Evolutionary conservation across 2,113 vertebrate species (phyloP), one percentile per base, ranked within the genome.

Genomic region (Lanius collurio): DNA sequence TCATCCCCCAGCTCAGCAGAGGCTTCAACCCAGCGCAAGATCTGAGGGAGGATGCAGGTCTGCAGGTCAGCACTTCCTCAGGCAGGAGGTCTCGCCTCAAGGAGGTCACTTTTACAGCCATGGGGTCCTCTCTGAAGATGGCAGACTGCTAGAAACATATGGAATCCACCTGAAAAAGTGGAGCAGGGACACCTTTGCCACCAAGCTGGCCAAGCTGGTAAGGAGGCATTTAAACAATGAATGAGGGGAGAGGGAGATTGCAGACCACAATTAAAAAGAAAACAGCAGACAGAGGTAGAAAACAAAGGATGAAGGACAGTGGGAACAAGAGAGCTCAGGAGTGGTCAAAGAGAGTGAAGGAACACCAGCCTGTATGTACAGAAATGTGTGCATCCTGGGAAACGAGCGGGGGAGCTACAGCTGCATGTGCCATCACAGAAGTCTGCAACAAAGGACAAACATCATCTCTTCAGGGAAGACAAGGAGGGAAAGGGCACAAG

Each of bases 21-120:
- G 11, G 2, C 13, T 76, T 91, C 0, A 0, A 50, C 11, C 6
- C 33, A 42, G 44, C 73, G 31, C 15, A 28, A 59, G 39, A n/a
- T 23, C 30, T n/a, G 27, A 71, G 23, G 18, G 20, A 42, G 10
- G 22, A 56, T 42, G 41, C 17, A 37, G 46, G 5, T 89, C 52
- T 76, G 27, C 7, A 75, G 22, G 24, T 78, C 18, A 44, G 24
- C 41, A 67, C 3, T 18, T 56, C 13, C n/a, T 74, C 47, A 39
- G 6, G 1, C 21, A 62, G 15, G 27, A 60, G 30, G 4, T 17
- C 15, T 56, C 21, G 8, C 23, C 44, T 49, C 30, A 28, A 18
- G 10, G 23, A 20, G 6, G 11, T 60, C 50, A 42, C 10, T 75
- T 73, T 56, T 44, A 60, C 11, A 78, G 5, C 23, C 46, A 52